A percentile compares a stretch with the other conserved stretches of the same genome.
Evolutionary conservation across 2,797 vertebrate species (phyloP).

Genomic region (Euthynnus affinis): DNA sequence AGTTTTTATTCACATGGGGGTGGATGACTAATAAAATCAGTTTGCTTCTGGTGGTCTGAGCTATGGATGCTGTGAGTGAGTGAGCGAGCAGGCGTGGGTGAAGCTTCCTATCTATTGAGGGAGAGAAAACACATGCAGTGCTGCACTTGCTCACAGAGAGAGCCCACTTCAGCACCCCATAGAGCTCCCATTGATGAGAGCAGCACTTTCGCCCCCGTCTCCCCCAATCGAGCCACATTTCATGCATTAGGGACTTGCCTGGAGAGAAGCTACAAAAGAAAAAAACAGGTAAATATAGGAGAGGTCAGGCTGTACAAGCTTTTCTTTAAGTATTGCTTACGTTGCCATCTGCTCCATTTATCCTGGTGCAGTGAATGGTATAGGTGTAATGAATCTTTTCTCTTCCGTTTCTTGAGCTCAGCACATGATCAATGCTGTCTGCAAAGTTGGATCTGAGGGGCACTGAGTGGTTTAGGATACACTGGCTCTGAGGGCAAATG

Average conservation of each 20-base stretch:
- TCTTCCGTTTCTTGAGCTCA: conserved; percentile 24
- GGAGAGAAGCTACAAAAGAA: conserved; percentile 43
- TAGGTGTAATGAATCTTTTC: neutral
- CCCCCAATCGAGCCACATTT: conserved; percentile 70
- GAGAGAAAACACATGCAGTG: conserved; percentile 71
- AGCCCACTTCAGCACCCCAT: conserved; percentile 75
- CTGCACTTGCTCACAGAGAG: conserved; percentile 68
- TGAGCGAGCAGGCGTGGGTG: conserved; percentile 73
- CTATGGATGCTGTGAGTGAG: conserved; percentile 67
- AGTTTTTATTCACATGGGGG: conserved; percentile 69
- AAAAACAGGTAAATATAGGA: conserved; percentile 53
- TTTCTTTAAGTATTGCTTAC: conserved; percentile 35
- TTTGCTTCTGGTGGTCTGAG: conserved; percentile 73
- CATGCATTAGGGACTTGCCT: conserved; percentile 65
- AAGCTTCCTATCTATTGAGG: conserved; percentile 72
- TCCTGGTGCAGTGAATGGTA: conserved; percentile 6
- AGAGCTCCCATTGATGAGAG: conserved; percentile 80
- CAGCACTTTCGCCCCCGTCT: conserved; percentile 71
- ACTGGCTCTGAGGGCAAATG: conserved; percentile 18
- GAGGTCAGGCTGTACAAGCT: conserved; percentile 40
- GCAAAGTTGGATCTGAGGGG: conserved; percentile 28
- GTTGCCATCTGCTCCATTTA: conserved; percentile 25
- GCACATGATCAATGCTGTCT: conserved; percentile 29
- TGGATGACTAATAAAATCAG: conserved; percentile 79
- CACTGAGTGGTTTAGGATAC: conserved; percentile 33